Conservation (phyloP, 1,140 invertebrate genomes). For the Trachymyrmex septentrionalis region DNA sequence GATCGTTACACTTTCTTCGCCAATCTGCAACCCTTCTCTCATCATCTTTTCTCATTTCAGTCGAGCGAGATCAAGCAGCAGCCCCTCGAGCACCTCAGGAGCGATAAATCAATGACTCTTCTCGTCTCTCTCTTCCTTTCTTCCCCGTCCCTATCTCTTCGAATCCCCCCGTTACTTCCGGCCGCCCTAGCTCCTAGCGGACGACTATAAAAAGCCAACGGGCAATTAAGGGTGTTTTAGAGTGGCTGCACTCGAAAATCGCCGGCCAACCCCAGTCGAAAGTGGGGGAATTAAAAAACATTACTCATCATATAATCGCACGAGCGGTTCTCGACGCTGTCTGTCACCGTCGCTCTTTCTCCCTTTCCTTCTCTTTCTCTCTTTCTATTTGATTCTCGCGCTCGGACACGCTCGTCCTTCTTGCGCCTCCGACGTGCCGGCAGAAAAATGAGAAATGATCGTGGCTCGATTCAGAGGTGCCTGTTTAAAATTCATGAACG, state of each 20-base stretch:
- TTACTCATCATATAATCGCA: constrained; percentile 87
- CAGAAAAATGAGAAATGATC: constrained; percentile 87
- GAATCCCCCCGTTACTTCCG: constrained; percentile 62
- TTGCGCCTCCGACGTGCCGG: constrained; percentile 71
- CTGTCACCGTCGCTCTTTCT: constrained; percentile 59
- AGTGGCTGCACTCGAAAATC: constrained; percentile 84
- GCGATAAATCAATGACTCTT: constrained; percentile 83
- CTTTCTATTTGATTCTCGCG: constrained; percentile 55
- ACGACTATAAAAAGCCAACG: constrained; percentile 79
- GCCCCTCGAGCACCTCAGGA: constrained; percentile 61
- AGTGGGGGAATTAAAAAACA: constrained; percentile 86
- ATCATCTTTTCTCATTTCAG: constrained; percentile 46
- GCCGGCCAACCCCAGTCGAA: constrained; percentile 72
- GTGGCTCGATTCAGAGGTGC: constrained; percentile 80
- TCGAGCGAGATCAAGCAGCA: constrained; percentile 69
- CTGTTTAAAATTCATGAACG: constrained; percentile 87
- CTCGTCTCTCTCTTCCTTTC: constrained; percentile 46
- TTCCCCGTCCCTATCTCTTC: constrained; percentile 29
- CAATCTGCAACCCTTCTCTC: constrained; percentile 21
- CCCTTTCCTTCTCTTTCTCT: not conserved
- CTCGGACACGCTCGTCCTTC: constrained; percentile 71
- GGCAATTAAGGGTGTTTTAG: constrained; percentile 87
- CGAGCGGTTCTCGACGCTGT: constrained; percentile 71
- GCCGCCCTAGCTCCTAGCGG: constrained; percentile 41
- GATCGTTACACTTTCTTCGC: constrained; percentile 74